Evolutionary conservation across 2,888 invertebrate genomes (phyloP).

Genomic region (Portevinia maculata): DNA sequence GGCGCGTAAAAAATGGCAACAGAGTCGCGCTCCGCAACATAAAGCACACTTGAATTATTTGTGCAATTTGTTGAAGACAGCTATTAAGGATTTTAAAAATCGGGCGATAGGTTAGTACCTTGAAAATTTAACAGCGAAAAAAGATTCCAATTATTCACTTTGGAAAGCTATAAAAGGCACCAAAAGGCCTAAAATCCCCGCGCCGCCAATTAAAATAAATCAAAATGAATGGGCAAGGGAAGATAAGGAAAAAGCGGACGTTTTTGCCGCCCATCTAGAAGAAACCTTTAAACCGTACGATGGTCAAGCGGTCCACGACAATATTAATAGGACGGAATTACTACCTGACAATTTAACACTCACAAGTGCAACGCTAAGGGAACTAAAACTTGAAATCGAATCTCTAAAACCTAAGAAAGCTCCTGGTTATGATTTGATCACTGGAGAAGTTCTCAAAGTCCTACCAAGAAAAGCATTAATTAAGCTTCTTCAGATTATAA

Average conservation of each 20-base stretch:
- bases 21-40: neutral
- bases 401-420: neutral
- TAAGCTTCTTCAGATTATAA: conserved; percentile 3
- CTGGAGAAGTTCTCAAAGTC: conserved; percentile 12
- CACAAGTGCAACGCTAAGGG: neutral
- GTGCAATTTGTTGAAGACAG: neutral
- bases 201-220: neutral
- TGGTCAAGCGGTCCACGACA: neutral
- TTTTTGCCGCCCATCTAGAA: neutral
- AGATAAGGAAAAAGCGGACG: neutral
- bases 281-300: conserved; percentile 3
- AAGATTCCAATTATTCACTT: conserved; percentile 7
- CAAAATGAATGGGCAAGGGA: neutral
- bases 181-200: neutral
- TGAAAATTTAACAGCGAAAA: conserved; percentile 5
- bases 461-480: conserved; percentile 3
- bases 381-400: too few species aligned
- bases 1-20: neutral
- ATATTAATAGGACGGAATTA: neutral
- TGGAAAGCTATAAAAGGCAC: conserved; percentile 1
- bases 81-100: neutral
- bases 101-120: neutral
- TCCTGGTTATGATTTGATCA: conserved; percentile 18
- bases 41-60: neutral
- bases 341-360: neutral